Percentiles rank a stretch among this genome's conserved stretches.
These are phyloP conservation scores for Gracilinanus agilis DNA, from an alignment of 2,113 vertebrate species.

Conservation along the genomic window DNA sequence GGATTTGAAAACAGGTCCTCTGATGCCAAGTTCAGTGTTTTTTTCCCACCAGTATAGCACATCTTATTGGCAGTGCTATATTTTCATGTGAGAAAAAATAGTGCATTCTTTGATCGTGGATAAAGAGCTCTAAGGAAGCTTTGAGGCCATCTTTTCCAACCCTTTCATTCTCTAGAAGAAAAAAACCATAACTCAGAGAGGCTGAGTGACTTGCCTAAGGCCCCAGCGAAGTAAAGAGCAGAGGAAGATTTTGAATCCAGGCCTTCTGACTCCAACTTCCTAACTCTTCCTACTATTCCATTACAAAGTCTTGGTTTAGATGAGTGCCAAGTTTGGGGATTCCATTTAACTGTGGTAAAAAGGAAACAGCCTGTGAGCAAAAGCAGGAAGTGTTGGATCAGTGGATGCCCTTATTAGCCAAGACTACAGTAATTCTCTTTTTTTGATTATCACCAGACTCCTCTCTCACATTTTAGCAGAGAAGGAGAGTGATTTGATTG, in stretches of 20 bases:
- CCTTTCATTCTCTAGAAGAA: background rate
- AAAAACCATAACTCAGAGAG: background rate
- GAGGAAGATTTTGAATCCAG: background rate
- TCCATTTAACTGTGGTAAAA: background rate
- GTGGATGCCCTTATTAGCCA: background rate
- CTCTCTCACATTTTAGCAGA: conserved; percentile 36
- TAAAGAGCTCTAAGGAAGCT: background rate
- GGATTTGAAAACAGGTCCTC: background rate
- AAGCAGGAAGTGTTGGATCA: background rate
- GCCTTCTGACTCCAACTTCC: background rate
- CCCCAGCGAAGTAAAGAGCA: background rate
- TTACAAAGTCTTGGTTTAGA: conserved; percentile 14
- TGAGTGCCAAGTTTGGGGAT: background rate
- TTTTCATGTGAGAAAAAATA: background rate
- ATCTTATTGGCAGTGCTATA: background rate
- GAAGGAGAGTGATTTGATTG: conserved; percentile 17
- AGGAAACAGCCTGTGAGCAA: conserved; percentile 19
- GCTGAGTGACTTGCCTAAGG: no score
- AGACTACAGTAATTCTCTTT: conserved; percentile 34
- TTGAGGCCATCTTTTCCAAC: background rate
- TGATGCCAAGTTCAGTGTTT: background rate
- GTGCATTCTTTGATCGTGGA: background rate
- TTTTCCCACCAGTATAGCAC: background rate
- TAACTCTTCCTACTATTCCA: background rate
- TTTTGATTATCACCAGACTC: conserved; percentile 46